Evolutionary conservation across 2,113 vertebrate species (phyloP).

Genomic region (Ia io): DNA sequence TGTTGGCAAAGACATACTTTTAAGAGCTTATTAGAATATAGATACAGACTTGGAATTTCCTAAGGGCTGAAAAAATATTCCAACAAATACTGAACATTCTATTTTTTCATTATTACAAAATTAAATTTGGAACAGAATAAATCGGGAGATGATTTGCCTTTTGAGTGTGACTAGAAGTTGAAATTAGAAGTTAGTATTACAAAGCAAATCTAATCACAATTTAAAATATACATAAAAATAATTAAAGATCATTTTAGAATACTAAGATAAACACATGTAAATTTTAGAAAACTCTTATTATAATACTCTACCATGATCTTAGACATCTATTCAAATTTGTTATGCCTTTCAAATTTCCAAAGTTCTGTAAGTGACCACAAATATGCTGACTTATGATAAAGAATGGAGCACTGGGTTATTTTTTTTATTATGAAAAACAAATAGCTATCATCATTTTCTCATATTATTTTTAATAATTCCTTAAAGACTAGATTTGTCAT

Average conservation of each 20-base stretch:
- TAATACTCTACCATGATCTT: background rate
- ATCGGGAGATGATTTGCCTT: conserved; percentile 46
- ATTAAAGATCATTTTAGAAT: conserved; percentile 15
- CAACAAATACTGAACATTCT: background rate
- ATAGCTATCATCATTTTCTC: background rate
- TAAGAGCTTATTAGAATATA: conserved; percentile 29
- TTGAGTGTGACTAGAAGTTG: conserved; percentile 27
- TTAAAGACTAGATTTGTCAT: background rate
- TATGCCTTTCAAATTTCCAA: background rate
- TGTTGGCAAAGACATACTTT: background rate
- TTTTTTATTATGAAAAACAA: background rate
- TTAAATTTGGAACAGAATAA: conserved; percentile 55
- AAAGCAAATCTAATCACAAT: conserved; percentile 39
- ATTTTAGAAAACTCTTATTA: conserved; percentile 22
- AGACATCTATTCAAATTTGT: conserved; percentile 22
- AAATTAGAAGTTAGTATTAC: conserved; percentile 45
- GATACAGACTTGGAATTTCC: conserved; percentile 1
- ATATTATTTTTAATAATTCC: background rate
- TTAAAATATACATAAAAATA: conserved; percentile 51
- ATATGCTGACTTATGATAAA: background rate
- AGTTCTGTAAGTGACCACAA: background rate
- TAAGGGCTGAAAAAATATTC: conserved; percentile 7
- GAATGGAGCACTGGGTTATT: background rate
- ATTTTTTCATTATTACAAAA: conserved; percentile 37
- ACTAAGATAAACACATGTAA: background rate